Evolutionary conservation across 2,888 invertebrate species (phyloP), one percentile per base, ranked within the genome.

Genomic region (Microchrysa polita): DNA sequence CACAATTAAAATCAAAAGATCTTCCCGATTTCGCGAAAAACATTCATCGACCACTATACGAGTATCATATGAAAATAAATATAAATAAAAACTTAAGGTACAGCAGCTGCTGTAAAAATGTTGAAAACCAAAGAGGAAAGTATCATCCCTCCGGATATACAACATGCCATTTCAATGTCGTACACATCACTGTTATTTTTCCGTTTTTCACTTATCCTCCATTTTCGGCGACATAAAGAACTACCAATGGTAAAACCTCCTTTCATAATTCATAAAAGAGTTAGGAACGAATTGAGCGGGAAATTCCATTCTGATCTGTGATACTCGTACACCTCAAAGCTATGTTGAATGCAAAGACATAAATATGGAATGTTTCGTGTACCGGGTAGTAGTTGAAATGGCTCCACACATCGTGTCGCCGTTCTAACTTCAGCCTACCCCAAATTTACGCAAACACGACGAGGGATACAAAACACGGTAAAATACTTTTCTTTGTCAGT

Each of bases 251-350:
- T 53, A 40, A 44, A 59, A 20, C 12, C 60, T 74, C 67, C 73
- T 74, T 76, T 76, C 76, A 76, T 76, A 76, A 76, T 76, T 76
- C 74, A 76, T 76, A 76, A 76, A 76, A 76, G 76, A 76, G 76
- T 76, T 76, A 74, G 76, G 34, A 76, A 55, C 74, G 76, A 76
- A 76, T 76, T 76, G 76, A 74, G 76, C 76, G 76, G 76, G 74
- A 76, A 76, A 76, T 74, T 73, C 76, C 71, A 73, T 76, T 74
- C 73, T 75, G 72, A 74, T 75, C 74, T 61, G 55, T 53, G 63
- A 16, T 27, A n/a, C n/a, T n/a, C n/a, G n/a, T n/a, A 61, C 40
- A 67, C 55, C 55, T 67, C 55, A 55, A 18, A 67, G 53, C 44
- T 20, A 44, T 12, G 27, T 2, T 5, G 27, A 23, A 44, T 20